phyloP scores from a whole-genome alignment of 1,140 invertebrate genomes.

The Ruditapes philippinarum region DNA sequence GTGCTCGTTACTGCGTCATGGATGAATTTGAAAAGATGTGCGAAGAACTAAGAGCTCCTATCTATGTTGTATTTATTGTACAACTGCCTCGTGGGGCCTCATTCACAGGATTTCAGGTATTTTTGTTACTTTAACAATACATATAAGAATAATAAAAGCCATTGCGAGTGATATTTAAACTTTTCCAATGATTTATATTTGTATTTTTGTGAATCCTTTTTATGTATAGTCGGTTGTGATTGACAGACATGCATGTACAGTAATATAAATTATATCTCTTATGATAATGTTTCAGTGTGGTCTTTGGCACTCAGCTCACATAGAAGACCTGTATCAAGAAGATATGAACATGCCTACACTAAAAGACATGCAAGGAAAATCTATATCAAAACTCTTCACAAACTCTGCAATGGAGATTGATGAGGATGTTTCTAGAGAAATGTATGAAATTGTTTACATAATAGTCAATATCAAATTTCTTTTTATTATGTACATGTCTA shows the following conservation, averaged over 20 bases:
- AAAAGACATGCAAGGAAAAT: slow-evolving; percentile 28
- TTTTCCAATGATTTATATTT: too few relatives aligned
- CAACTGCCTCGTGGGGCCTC: slow-evolving; percentile 77
- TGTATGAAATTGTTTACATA: background rate
- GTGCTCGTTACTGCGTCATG: slow-evolving; percentile 77
- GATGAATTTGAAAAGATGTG: slow-evolving; percentile 48
- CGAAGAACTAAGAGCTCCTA: slow-evolving; percentile 64
- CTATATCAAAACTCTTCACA: background rate
- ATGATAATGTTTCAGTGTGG: slow-evolving; percentile 73
- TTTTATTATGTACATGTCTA: too few relatives aligned
- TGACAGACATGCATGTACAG: too few relatives aligned
- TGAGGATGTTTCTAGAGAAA: slow-evolving; percentile 13
- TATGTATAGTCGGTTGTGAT: too few relatives aligned
- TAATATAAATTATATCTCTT: too few relatives aligned
- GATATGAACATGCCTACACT: slow-evolving; percentile 60
- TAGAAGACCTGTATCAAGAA: slow-evolving; percentile 76
- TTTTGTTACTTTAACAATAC: background rate
- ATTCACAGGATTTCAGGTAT: slow-evolving; percentile 82
- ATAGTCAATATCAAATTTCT: too few relatives aligned
- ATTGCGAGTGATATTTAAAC: too few relatives aligned
- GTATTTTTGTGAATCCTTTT: too few relatives aligned
- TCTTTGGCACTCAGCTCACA: slow-evolving; percentile 80
- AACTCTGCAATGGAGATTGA: background rate
- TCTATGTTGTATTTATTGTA: slow-evolving; percentile 77
- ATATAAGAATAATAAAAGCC: too few relatives aligned